A percentile compares a stretch with the other conserved stretches of the same genome.
phyloP scores from a whole-genome alignment of 1,140 invertebrate species.

The Pristionchus pacificus region DNA sequence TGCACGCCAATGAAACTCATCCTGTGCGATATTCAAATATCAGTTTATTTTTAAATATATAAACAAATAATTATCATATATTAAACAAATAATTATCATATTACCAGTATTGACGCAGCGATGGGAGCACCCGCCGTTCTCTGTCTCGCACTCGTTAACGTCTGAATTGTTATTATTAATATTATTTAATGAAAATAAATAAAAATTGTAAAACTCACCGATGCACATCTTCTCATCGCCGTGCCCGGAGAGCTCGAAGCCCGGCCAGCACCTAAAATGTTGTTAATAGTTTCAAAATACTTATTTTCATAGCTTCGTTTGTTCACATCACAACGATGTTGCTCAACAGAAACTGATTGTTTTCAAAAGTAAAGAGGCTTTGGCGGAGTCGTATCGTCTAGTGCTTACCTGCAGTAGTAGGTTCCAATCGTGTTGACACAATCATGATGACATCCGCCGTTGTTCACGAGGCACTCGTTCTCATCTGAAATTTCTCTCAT shows the following conservation, averaged over 20 bases:
- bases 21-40: no score
- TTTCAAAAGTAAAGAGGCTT: no score
- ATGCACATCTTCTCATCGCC: slow-evolving; percentile 44
- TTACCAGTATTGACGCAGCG: slow-evolving; percentile 72
- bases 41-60: no score
- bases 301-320: no score
- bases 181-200: not conserved
- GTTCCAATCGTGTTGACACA: slow-evolving; percentile 61
- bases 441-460: slow-evolving; percentile 58
- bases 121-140: slow-evolving; percentile 66
- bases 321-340: no score
- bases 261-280: slow-evolving; percentile 64
- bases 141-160: slow-evolving; percentile 69
- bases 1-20: no score
- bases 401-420: slow-evolving; percentile 60
- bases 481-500: slow-evolving; percentile 50
- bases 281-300: no score
- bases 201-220: slow-evolving; percentile 28
- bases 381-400: not conserved
- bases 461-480: slow-evolving; percentile 57
- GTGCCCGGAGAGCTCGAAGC: slow-evolving; percentile 57
- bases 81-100: no score
- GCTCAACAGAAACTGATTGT: no score
- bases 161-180: slow-evolving; percentile 56
- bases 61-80: no score